Evolutionary conservation across 1,140 invertebrate genomes (phyloP), one percentile per base, ranked within the genome.

Genomic region (Drosophila pandora): DNA sequence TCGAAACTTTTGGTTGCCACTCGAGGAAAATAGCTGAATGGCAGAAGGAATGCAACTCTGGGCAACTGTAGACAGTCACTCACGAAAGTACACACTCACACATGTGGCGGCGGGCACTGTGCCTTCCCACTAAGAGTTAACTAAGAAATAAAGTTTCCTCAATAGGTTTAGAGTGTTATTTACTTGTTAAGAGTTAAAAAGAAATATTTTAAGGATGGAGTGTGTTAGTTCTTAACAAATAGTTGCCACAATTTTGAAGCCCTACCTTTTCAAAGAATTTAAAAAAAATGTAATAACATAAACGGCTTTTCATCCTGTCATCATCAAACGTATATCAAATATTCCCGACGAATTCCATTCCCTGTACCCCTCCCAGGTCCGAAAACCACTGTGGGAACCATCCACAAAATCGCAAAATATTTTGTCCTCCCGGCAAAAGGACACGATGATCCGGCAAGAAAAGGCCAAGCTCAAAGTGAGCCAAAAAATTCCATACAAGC

Each of bases 381-480:
- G 39, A 59, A 59, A 70, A 41, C 25, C 25, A 28, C 25, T 28
- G 25, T 28, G 25, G n/a, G 17, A 43, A 67, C 17, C 69, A 49
- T 39, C 47, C 64, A 32, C 56, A 60, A 62, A 55, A 58, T 69
- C 70, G 76, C 54, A 55, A 74, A 84, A 87, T 87, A 87, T 81
- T 87, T 81, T 34, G 71, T 74, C 60, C 71, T 64, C 37, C 60
- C 64, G 69, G 50, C 70, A 71, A 70, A 74, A 43, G 63, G 76
- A 62, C 43, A 70, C 67, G 62, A 76, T 76, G 81, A 77, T 81
- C 62, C 77, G 79, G 63, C 82, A 81, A 87, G 82, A 78, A 55
- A 80, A 22, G 54, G 39, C 61, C 25, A 45, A 57, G 45, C 80
- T 58, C 61, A 61, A 84, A 81, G 63, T 65, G 63, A 65, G 68